Base-by-base conservation (phyloP, 2,113 vertebrate species). In the Ophthalmolycus amberensis region DNA sequence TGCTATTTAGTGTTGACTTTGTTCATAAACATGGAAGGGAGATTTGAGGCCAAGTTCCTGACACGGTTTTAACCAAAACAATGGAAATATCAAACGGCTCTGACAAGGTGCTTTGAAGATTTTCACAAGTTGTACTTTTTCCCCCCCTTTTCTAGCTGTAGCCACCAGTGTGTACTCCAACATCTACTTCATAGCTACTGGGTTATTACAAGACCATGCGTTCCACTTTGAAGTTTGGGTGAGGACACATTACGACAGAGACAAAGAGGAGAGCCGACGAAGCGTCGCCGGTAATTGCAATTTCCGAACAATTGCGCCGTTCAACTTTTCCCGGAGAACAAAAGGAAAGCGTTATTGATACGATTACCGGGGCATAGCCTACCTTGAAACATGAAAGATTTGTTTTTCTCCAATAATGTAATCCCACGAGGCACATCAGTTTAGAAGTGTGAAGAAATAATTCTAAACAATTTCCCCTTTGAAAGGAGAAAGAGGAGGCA, bases 361-460 rank as follows among this genome's bases (percentile, higher is more conserved):
- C 78, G 93, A 94, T 95, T 94, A 93, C 88, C 6, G 73, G 91
- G 90, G 92, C 90, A 88, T 80, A 94, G 91, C 93, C 91, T 88
- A 90, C 93, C 86, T 58, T 83, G 83, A 84, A 94, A 95, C 93
- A 94, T 94, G 89, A 94, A 95, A 95, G 92, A 90, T 94, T 89
- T 85, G 78, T 91, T 64, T 82, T 88, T 65, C 79, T 85, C 87
- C 89, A 77, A 85, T 90, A 92, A 91, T 93, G 87, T 90, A 94
- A 91, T 94, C 93, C 95, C 93, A 91, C 71, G 52, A 93, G 95
- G 95, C 93, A 94, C 90, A 89, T 93, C 91, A 92, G 85, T 93
- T 94, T 93, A 92, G 90, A 90, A 81, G 90, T 91, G 93, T 93
- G 93, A 80, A 93, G 86, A 90, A 92, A 83, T 91, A 90, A 93